Percentiles rank a stretch among this genome's conserved stretches.
Evolutionary conservation across 2,888 invertebrate species (phyloP).

Genomic region (Aradus depressus): DNA sequence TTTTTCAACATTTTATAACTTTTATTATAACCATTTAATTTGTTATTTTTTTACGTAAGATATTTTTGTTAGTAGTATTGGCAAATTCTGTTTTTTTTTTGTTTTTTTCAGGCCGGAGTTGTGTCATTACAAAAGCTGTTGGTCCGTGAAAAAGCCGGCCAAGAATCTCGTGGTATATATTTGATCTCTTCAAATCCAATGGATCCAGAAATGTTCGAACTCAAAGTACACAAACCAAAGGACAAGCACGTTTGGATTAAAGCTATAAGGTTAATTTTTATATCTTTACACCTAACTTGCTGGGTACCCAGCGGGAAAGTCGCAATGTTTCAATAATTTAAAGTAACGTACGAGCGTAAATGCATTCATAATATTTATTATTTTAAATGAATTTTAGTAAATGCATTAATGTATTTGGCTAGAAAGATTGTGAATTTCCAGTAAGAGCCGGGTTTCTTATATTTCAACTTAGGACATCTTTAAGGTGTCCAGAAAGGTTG

Average conservation of each 20-base stretch:
- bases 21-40: not conserved
- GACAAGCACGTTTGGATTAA: conserved; percentile 86
- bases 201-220: conserved; percentile 93
- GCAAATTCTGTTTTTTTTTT: conserved; percentile 15
- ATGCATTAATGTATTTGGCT: too few relatives aligned
- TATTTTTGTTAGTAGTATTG: not conserved
- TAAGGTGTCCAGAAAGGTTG: too few relatives aligned
- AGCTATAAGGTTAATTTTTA: conserved; percentile 52
- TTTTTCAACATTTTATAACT: not conserved
- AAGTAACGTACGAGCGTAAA: too few relatives aligned
- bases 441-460: too few relatives aligned
- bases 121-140: conserved; percentile 83
- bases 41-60: too few relatives aligned
- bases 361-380: too few relatives aligned
- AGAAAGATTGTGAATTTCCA: too few relatives aligned
- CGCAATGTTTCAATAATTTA: too few relatives aligned
- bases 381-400: too few relatives aligned
- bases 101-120: conserved; percentile 63
- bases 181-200: conserved; percentile 83
- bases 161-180: conserved; percentile 78
- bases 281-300: too few relatives aligned
- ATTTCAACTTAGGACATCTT: too few relatives aligned
- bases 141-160: conserved; percentile 88
- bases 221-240: conserved; percentile 74
- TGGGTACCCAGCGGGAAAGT: not conserved